Evolutionary conservation across 2,113 vertebrate species (phyloP), one percentile per base, ranked within the genome.

Genomic region (Calidris pugnax): DNA sequence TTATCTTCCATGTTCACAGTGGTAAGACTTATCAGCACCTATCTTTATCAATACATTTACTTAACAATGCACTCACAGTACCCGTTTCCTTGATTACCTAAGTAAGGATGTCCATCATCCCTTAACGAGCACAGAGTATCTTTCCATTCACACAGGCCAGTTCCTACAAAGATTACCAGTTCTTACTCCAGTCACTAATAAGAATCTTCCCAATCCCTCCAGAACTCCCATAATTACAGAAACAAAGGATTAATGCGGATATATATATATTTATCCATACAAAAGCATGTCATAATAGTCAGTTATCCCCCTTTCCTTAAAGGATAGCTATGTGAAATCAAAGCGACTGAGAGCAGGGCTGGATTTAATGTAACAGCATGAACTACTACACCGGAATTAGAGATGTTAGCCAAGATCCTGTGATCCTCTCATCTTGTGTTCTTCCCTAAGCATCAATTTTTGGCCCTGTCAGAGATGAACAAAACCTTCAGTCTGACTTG

Each of bases 351-450:
- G 84, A 88, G 59, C 26, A 78, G 51, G 21, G 41, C 50, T 89
- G 47, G 24, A 86, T 77, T 93, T 84, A 91, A 77, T 8, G 7
- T 37, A 90, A 89, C 68, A 89, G 48, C 53, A 71, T n/a, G 51
- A 96, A 91, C 77, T 60, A 53, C 83, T 39, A 73, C 43, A 48
- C 51, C 75, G 57, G 89, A 96, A 95, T 94, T 51, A 85, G 73
- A 85, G 66, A 78, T 28, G 26, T 51, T 43, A 85, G 69, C 77
- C 80, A 89, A 85, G 93, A 87, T 68, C 60, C 87, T 87, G 62
- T 47, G 91, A 87, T 85, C 60, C 69, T 85, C 91, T 96, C 89
- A 60, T 87, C 73, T 87, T 78, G 84, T 67, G 28, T 82, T 91
- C 67, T 78, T 85, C 77, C 91, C 59, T 68, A 82, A 60, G 62